These are phyloP conservation scores for Caenorhabditis becei DNA, from an alignment of 2,888 invertebrate species.

Conservation along the genomic window DNA sequence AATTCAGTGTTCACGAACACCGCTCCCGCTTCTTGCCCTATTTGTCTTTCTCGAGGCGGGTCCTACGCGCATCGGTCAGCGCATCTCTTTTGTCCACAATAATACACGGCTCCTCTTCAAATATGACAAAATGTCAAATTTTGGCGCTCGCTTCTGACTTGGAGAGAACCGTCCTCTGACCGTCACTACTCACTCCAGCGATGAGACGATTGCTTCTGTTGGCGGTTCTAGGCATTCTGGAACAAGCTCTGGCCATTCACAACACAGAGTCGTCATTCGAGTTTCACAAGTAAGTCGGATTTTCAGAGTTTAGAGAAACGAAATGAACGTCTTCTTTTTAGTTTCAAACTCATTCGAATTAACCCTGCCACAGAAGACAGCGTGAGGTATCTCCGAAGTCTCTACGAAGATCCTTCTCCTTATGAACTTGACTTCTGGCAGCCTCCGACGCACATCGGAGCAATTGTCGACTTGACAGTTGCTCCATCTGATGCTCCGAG, in stretches of 20 bases:
- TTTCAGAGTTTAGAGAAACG: background rate
- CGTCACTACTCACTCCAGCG: conserved; percentile 9
- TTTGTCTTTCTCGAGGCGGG: conserved; percentile 26
- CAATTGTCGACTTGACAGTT: conserved; percentile 75
- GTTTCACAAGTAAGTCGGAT: conserved; percentile 49
- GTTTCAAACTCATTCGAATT: conserved; percentile 80
- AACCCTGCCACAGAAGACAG: conserved; percentile 75
- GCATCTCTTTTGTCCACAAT: conserved; percentile 36
- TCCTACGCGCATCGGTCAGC: background rate
- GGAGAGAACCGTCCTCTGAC: conserved; percentile 2
- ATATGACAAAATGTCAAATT: conserved; percentile 65
- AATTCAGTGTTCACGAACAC: conserved; percentile 53
- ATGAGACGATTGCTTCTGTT: conserved; percentile 14
- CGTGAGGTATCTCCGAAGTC: conserved; percentile 72
- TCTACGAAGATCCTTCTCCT: conserved; percentile 73
- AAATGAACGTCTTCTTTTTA: conserved; percentile 68
- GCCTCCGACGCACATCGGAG: conserved; percentile 74
- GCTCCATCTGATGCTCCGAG: conserved; percentile 73
- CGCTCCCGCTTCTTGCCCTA: conserved; percentile 16
- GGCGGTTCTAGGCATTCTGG: background rate
- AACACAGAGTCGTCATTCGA: conserved; percentile 36
- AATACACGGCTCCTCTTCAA: conserved; percentile 44
- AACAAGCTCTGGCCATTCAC: conserved; percentile 15
- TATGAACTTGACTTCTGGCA: conserved; percentile 80
- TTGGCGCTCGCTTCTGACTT: conserved; percentile 22